Conservation (phyloP, 2,888 invertebrate species). For the Tromatobia lineatoria region DNA sequence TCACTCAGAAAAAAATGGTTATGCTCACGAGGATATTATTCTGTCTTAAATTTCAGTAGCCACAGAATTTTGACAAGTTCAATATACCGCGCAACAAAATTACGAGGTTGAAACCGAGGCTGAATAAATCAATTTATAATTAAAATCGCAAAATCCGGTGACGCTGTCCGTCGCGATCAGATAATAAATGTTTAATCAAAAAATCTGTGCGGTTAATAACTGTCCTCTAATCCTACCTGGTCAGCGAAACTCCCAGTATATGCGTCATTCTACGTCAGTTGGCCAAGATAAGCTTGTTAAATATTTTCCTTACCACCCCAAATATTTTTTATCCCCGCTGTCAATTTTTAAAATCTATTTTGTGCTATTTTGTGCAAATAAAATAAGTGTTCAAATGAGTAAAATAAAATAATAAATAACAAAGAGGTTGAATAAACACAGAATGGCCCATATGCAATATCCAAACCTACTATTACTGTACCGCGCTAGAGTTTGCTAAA, state of each 20-base stretch:
- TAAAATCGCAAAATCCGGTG: constrained; percentile 16
- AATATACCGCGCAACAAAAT: constrained; percentile 20
- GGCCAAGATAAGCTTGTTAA: too few relatives aligned
- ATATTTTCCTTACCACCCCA: too few relatives aligned
- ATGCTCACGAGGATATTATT: constrained; percentile 16
- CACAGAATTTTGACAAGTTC: constrained; percentile 7
- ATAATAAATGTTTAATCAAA: constrained; percentile 40
- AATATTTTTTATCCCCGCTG: too few relatives aligned
- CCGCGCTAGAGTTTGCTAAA: neutral
- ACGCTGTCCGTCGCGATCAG: constrained; percentile 16
- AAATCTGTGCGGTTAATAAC: constrained; percentile 35
- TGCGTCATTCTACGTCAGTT: too few relatives aligned
- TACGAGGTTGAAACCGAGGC: neutral
- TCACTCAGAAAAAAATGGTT: neutral
- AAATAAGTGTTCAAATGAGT: too few relatives aligned
- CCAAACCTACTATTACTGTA: neutral
- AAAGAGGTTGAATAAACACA: too few relatives aligned
- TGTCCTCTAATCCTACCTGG: neutral
- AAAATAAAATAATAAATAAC: too few relatives aligned
- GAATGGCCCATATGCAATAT: too few relatives aligned
- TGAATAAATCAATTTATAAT: constrained; percentile 55
- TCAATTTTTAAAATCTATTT: too few relatives aligned
- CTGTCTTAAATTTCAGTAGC: constrained; percentile 2
- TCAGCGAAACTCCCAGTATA: neutral
- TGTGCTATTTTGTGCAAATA: too few relatives aligned